Percentiles rank a stretch among this genome's conserved stretches.
These are phyloP conservation scores for Orientallactaga sibirica DNA, from an alignment of 2,797 vertebrate genomes.

Conservation along the genomic window DNA sequence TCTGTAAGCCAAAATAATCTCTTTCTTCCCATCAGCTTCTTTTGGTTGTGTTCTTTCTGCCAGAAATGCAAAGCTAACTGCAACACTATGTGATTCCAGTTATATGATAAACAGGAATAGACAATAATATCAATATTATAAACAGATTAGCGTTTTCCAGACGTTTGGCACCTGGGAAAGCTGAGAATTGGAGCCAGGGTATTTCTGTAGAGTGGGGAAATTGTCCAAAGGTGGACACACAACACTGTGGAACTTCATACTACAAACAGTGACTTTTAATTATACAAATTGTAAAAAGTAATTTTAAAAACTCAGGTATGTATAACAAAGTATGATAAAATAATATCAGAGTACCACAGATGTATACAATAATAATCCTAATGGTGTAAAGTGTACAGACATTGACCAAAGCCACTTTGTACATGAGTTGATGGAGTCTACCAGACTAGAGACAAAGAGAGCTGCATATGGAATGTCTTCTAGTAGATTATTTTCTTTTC, in stretches of 20 bases:
- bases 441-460: neutral
- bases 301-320: neutral
- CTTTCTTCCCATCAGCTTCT: too few species aligned
- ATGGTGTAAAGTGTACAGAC: neutral
- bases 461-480: neutral
- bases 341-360: neutral
- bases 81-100: neutral
- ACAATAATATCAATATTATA: neutral
- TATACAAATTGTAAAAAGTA: neutral
- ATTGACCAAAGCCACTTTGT: neutral
- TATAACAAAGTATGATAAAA: neutral
- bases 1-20: too few species aligned
- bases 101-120: neutral
- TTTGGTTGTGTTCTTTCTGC: too few species aligned
- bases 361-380: neutral
- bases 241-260: neutral
- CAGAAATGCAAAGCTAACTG: too few species aligned
- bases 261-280: neutral
- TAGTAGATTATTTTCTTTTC: neutral
- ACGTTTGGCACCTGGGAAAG: neutral
- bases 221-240: neutral
- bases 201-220: neutral
- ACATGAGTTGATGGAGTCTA: neutral
- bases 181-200: neutral
- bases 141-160: neutral